Base-by-base conservation (phyloP, 1,140 invertebrate genomes). In the Nomia melanderi region DNA sequence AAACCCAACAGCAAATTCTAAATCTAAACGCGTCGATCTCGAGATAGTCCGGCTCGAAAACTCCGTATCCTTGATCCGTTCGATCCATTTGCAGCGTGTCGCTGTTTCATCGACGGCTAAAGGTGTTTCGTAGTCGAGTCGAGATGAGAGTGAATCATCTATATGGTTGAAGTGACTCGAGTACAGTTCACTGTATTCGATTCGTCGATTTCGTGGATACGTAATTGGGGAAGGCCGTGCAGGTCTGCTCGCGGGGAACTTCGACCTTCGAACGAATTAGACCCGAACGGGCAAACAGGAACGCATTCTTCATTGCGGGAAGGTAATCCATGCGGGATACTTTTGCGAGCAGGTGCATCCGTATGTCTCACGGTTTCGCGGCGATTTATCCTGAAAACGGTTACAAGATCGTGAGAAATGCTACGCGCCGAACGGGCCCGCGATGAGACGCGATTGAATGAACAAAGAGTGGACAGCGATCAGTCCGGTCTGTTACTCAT, bases 171-270 rank as follows among this genome's bases (percentile, higher is more conserved):
- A 23, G 53, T 44, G 57, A 57, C 27, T 14, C 36, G 12, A 47
- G 53, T 41, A 74, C n/a, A n/a, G 41, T 67, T 47, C 39, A 44
- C n/a, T 47, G 29, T 57, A n/a, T 44, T 23, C 63, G 72, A 75
- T 75, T 59, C 29, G 47, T 36, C 29, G 50, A n/a, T 75, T 75
- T 70, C 39, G 64, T 70, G 33, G 66, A 25, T 75, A 39, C 31
- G 9, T 31, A 25, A 71, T 77, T 62, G 57, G 74, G 56, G 44
- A 71, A 69, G 66, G 41, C 56, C 74, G 33, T 0, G 39, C 1
- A 41, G 11, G n/a, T n/a, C n/a, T n/a, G n/a, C n/a, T n/a, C n/a
- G n/a, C n/a, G n/a, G n/a, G n/a, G n/a, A n/a, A n/a, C n/a, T 29
- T 36, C 74, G 65, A 9, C 74, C 74, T 76, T 76, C 74, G 56